phyloP scores from a whole-genome alignment of 2,797 vertebrate genomes.

The Anisognathus igniventris region DNA sequence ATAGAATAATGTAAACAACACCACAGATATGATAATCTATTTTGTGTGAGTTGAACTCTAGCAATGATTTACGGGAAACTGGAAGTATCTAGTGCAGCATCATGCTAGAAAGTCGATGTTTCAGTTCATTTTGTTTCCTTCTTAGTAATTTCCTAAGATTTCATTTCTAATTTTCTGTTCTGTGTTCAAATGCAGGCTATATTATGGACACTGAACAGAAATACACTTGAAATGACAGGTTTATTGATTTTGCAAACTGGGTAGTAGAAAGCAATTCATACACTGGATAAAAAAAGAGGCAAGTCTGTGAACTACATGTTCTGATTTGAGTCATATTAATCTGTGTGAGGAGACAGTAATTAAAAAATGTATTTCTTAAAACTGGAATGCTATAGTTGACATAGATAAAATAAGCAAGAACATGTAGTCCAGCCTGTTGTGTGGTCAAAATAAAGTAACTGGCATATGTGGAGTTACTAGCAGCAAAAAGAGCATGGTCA shows the following conservation, averaged over 20 bases:
- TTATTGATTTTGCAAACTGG: neutral
- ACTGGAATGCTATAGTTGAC: neutral
- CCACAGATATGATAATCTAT: neutral
- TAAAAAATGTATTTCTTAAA: neutral
- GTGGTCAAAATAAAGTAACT: neutral
- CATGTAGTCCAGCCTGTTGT: neutral
- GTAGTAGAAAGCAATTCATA: neutral
- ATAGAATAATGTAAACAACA: neutral
- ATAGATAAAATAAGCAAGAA: neutral
- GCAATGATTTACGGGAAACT: slow-evolving; percentile 35
- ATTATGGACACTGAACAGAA: neutral
- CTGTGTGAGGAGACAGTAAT: neutral
- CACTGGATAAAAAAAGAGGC: accelerated
- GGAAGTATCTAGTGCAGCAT: slow-evolving; percentile 65
- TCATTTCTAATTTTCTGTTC: slow-evolving; percentile 4
- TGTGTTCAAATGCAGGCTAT: neutral
- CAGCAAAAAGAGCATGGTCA: neutral
- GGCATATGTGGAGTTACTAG: neutral
- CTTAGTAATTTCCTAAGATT: slow-evolving; percentile 22
- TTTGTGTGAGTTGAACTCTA: neutral
- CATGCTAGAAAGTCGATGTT: slow-evolving; percentile 71
- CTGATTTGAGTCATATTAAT: neutral
- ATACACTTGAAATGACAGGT: neutral
- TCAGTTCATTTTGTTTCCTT: slow-evolving; percentile 61
- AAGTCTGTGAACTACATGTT: neutral